Evolutionary conservation across 2,888 invertebrate species (phyloP), one percentile per base, ranked within the genome.

Genomic region (Lithosia quadra): DNA sequence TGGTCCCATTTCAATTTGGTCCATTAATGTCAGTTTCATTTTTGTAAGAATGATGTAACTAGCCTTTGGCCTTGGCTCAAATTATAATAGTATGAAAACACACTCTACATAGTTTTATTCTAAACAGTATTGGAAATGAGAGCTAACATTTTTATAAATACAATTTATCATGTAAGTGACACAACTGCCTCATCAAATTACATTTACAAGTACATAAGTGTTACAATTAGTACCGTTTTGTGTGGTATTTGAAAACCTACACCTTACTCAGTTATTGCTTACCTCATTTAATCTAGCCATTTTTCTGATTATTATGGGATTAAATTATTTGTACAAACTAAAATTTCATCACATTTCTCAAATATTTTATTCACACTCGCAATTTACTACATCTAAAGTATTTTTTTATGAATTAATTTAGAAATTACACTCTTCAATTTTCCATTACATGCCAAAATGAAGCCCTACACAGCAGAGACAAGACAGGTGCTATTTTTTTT

Each of bases 401-500:
- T 62, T 75, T 77, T 49, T 74, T 73, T 70, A 72, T 75, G 73
- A 74, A 71, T 73, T 68, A 61, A 65, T 71, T 74, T 61, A 65
- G 63, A 75, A 72, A 74, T 63, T 60, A 72, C 57, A 76, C 80
- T 78, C 79, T 43, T n/a, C 63, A 79, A 83, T 84, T 85, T 84
- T 73, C 65, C 63, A 64, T 76, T 71, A 74, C 75, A 81, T 75
- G 79, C 75, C 84, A 88, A 83, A 79, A 79, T 76, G 79, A 80
- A 84, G 69, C 79, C 81, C 18, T 68, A 77, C 74, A 68, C 65
- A 72, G 75, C 81, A 80, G 65, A 75, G 75, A 73, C 71, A 67
- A 65, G 81, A 78, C 83, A 86, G 84, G 81, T 87, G 85, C 62
- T 73, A 59, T 72, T 78, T 79, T 79, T n/a, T 80, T 74, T 61